Evolutionary conservation across 2,797 vertebrate species (phyloP).

Genomic region (Acanthornis magna): DNA sequence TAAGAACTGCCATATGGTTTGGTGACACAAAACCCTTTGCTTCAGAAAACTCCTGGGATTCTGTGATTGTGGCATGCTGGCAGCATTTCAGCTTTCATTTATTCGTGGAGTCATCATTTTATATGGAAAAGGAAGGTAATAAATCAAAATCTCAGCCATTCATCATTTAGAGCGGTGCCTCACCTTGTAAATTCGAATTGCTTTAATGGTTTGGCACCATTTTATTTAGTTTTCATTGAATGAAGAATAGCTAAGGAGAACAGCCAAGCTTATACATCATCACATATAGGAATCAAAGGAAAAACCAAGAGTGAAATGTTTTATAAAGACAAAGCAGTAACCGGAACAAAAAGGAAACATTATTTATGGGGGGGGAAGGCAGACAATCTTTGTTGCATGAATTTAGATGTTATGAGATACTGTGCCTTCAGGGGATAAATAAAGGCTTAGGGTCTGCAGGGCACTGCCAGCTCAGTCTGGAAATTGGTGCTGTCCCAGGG

Average conservation of each 20-base stretch:
- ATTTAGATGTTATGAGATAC: neutral
- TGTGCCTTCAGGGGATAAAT: neutral
- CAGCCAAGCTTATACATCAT: neutral
- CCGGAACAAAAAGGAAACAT: neutral
- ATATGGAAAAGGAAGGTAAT: neutral
- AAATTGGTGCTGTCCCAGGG: rapidly evolving
- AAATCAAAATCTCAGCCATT: conserved; percentile 26
- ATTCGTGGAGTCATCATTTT: neutral
- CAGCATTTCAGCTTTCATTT: conserved; percentile 5
- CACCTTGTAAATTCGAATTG: conserved; percentile 4
- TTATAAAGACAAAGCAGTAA: neutral
- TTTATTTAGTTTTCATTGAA: conserved; percentile 21
- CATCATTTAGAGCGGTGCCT: neutral
- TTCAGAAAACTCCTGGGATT: neutral
- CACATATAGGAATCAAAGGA: neutral
- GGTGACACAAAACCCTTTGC: neutral
- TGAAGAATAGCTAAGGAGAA: neutral
- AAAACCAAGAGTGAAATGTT: neutral
- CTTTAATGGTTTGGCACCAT: conserved; percentile 13
- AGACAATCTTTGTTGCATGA: neutral
- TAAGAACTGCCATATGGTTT: neutral
- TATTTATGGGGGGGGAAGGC: neutral
- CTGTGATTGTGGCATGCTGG: neutral
- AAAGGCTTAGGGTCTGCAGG: neutral
- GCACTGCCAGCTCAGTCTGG: neutral